Base-by-base conservation (phyloP, 1,140 invertebrate genomes). In the Pantala flavescens region DNA sequence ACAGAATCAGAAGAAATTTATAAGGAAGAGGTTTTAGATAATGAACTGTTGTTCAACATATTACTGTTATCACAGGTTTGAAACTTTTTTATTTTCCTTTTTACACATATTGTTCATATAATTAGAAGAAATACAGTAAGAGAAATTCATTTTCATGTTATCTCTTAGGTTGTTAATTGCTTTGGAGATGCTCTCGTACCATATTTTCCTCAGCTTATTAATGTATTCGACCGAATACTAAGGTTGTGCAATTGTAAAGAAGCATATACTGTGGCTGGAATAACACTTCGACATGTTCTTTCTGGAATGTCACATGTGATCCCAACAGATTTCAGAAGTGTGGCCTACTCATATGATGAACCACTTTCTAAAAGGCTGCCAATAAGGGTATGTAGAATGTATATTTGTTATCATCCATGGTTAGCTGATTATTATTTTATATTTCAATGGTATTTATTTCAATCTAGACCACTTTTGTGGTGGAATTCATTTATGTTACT, bases 1-100 rank as follows among this genome's bases (percentile, higher is more conserved):
- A 81, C 88, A 5, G 84, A 85, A n/a, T 86, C 87, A 55, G 84
- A 86, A 63, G 89, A 92, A 75, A 80, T 88, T 70, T 75, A 83
- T 21, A 86, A 88, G 71, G 90, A 92, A 77, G 93, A 95, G 80
- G 89, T 88, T 77, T 81, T 94, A 0, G 91, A 95, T 77, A 88
- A 91, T 77, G 89, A 93, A 76, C 83, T 97, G 11, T 80, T 93
- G 0, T 96, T 94, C 81, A 89, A 91, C 78, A 81, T 96, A 36
- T 83, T 92, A 0, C 81, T 97, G 24, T 80, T 96, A 12, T 89
- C 90, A 74, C 88, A 91, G 81, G 87, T 93, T 76, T 71, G 79
- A 70, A 23, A 28, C 73, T 43, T 71, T 70, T 74, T 75, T 78
- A 10, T 78, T 78, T 75, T 75, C 12, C 55, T 24, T 7, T 28